Evolutionary conservation across 2,888 invertebrate genomes (phyloP), one percentile per base, ranked within the genome.

Genomic region (Tetrapedia diversipes): DNA sequence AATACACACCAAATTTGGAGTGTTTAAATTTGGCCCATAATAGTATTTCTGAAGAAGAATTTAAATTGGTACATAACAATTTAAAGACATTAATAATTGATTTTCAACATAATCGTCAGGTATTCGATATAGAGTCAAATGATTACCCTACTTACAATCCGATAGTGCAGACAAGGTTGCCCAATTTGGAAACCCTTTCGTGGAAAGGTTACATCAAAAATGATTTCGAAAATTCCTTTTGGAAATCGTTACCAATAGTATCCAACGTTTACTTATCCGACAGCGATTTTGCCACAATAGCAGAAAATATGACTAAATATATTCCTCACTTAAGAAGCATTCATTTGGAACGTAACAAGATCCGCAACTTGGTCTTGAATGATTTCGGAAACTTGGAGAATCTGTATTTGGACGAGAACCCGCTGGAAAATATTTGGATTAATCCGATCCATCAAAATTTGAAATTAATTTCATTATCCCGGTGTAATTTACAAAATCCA

Each of bases 21-120:
- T 73, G 78, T 32, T 0, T 82, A 10, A 37, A 77, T 41, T 27
- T 82, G 2, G 47, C 73, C 0, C 0, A 16, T 0, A 82, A 82
- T 10, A 16, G 0, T 0, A 68, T 79, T 14, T 19, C 70, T 0
- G 0, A 29, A 0, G 1, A 43, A 0, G n/a, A n/a, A n/a, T n/a
- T 79, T 0, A 1, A n/a, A n/a, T 51, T 68, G 4, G 2, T 6
- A 4, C 67, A 54, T 0, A 0, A n/a, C n/a, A n/a, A n/a, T n/a
- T n/a, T n/a, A n/a, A n/a, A n/a, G n/a, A n/a, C n/a, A n/a, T n/a
- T n/a, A n/a, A n/a, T n/a, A n/a, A n/a, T n/a, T n/a, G n/a, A n/a
- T 10, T 3, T 59, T 8, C 73, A 73, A 14, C 7, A 10, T 0
- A 4, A 0, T 1, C 0, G 1, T 0, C 8, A 22, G n/a, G 1